Evolutionary conservation across 2,113 vertebrate genomes (phyloP), one percentile per base, ranked within the genome.

Genomic region (Ciconia boyciana): DNA sequence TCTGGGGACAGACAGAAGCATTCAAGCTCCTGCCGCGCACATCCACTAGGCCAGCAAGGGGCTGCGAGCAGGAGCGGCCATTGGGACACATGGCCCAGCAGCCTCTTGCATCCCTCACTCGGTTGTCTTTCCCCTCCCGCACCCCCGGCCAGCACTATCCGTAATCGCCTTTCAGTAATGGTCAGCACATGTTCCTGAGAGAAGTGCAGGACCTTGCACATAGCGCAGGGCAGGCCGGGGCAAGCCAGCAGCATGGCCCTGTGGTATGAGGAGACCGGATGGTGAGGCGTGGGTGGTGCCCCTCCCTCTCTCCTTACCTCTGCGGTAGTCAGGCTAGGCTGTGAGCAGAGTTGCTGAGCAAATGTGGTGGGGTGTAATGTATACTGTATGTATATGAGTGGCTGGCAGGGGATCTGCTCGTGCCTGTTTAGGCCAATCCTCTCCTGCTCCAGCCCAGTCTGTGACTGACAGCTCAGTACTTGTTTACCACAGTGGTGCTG

Each of bases 351-450:
- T 68, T 55, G 78, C 82, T 90, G 74, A 95, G 88, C 95, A 81
- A 61, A 92, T 66, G 82, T 89, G 92, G 66, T 94, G 90, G 64
- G 97, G 92, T 98, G 97, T 98, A 97, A 98, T 95, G 97, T 98
- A 97, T 96, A 92, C 97, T 79, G 93, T 96, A 98, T 96, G 97
- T 97, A 97, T 98, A 98, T 98, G 98, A 98, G 46, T 79, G 46
- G 87, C 98, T 98, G 98, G 98, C 97, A 96, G 97, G 95, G 98
- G 98, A 96, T 98, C 98, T 99, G 99, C 98, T 99, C 85, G 52
- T 97, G 96, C 99, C 99, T 99, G 99, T 99, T 99, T 98, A 98
- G 99, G 98, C 99, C 98, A 98, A 99, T 99, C 98, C 98, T 98
- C 98, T 99, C 98, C 98, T 99, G 99, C 98, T 99, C 89, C 89